Evolutionary conservation across 64 coral and sea anemone genomes (phyloP).

Genomic region (Orbicella faveolata): DNA sequence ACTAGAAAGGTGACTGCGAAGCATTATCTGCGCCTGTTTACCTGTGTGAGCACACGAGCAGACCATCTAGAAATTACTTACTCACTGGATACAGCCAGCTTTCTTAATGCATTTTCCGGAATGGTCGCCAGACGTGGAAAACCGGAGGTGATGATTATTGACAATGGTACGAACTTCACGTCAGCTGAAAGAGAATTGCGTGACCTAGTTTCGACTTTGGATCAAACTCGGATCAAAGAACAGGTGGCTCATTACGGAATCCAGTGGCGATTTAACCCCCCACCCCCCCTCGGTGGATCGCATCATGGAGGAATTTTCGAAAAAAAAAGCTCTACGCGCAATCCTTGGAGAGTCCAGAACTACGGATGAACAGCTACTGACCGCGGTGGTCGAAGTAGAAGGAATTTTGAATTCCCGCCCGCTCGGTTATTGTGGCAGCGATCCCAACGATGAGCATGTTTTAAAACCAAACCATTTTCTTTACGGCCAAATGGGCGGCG

Average conservation of each 20-base stretch:
- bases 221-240: neutral
- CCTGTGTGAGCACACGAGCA: too few species aligned
- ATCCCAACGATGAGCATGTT: conserved; percentile 3
- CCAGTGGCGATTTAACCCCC: conserved; percentile 9
- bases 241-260: neutral
- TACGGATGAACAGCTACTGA: conserved; percentile 19
- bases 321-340: too few species aligned
- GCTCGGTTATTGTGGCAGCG: conserved; percentile 11
- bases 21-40: neutral
- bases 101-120: too few species aligned
- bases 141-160: neutral
- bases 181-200: neutral
- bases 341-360: neutral
- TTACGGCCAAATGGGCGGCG: conserved; percentile 23
- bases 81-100: too few species aligned
- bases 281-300: conserved; percentile 12
- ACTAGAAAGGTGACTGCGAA: conserved; percentile 9
- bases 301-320: conserved; percentile 41
- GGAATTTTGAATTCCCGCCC: neutral
- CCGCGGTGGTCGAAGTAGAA: neutral
- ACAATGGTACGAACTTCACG: conserved; percentile 29
- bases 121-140: too few species aligned
- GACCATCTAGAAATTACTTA: too few species aligned
- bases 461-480: neutral
- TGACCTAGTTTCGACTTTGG: too few species aligned